Evolutionary conservation across 2,113 vertebrate genomes (phyloP).

Genomic region (Corythoichthys intestinalis): DNA sequence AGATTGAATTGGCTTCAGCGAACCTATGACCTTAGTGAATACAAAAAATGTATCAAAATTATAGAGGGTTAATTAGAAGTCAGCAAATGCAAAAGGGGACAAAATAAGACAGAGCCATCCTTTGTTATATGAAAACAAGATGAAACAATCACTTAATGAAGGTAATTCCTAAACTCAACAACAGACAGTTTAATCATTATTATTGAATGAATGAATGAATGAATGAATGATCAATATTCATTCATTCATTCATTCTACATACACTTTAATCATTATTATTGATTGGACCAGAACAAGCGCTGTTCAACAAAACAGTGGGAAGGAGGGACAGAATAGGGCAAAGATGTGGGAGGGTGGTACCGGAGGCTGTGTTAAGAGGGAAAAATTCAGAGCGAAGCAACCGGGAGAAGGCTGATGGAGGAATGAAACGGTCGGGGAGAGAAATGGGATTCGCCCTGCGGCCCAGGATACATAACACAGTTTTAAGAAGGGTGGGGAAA

Average conservation of each 20-base stretch:
- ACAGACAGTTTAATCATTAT: constrained; percentile 47
- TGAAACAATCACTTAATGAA: constrained; percentile 30
- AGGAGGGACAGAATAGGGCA: constrained; percentile 6
- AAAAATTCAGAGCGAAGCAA: neutral
- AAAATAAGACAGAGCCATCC: constrained; percentile 14
- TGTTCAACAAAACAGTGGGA: constrained; percentile 16
- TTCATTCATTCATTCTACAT: too few relatives aligned
- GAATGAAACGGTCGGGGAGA: constrained; percentile 15
- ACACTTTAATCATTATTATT: constrained; percentile 42
- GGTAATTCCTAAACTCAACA: constrained; percentile 47
- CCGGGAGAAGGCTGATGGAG: neutral
- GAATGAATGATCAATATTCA: too few relatives aligned
- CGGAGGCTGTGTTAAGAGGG: neutral
- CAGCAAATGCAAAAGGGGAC: neutral
- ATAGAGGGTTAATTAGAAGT: neutral
- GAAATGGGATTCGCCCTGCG: constrained; percentile 19
- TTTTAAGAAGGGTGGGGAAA: constrained; percentile 19
- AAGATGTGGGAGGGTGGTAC: neutral
- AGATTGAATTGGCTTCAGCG: too few relatives aligned
- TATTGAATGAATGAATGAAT: too few relatives aligned
- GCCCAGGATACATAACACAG: constrained; percentile 28
- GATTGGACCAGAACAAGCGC: constrained; percentile 26
- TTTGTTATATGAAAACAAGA: constrained; percentile 19
- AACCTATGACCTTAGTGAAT: too few relatives aligned
- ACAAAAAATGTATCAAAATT: neutral